Evolutionary conservation across 2,888 invertebrate species (phyloP).

Genomic region (Callimorpha dominula): DNA sequence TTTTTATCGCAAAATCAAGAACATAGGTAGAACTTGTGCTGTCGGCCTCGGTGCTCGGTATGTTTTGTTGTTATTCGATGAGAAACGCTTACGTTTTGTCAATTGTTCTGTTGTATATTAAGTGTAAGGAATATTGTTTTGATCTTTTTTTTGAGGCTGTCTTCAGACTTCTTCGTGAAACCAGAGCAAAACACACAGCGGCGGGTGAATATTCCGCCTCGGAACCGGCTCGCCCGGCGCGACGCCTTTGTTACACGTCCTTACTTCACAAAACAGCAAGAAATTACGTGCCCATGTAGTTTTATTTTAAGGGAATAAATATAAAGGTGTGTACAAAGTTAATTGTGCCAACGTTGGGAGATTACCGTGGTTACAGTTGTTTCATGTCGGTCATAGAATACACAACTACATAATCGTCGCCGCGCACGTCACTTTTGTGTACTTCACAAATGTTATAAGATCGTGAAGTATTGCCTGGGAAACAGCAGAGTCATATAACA

Average conservation of each 20-base stretch:
- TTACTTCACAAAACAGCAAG: neutral
- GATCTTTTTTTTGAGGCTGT: neutral
- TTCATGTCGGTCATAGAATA: too few relatives aligned
- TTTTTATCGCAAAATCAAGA: neutral
- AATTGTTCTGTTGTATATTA: constrained; percentile 21
- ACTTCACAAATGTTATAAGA: too few relatives aligned
- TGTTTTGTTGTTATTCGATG: constrained; percentile 10
- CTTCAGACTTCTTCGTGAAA: neutral
- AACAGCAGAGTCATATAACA: too few relatives aligned
- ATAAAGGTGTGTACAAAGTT: too few relatives aligned
- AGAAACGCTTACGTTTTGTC: constrained; percentile 12
- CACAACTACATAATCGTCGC: too few relatives aligned
- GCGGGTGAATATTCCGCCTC: neutral
- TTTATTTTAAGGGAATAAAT: neutral
- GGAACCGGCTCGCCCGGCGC: neutral
- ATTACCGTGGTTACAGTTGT: too few relatives aligned
- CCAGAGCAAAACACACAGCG: neutral
- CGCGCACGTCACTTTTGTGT: too few relatives aligned
- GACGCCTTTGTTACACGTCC: neutral
- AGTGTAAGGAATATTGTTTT: constrained; percentile 1
- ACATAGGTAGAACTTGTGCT: too few relatives aligned
- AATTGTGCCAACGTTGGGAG: too few relatives aligned
- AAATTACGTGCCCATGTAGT: neutral
- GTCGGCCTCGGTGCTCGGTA: neutral
- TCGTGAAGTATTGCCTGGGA: too few relatives aligned